phyloP scores from a whole-genome alignment of 2,113 vertebrate species.

The Ictalurus punctatus region DNA sequence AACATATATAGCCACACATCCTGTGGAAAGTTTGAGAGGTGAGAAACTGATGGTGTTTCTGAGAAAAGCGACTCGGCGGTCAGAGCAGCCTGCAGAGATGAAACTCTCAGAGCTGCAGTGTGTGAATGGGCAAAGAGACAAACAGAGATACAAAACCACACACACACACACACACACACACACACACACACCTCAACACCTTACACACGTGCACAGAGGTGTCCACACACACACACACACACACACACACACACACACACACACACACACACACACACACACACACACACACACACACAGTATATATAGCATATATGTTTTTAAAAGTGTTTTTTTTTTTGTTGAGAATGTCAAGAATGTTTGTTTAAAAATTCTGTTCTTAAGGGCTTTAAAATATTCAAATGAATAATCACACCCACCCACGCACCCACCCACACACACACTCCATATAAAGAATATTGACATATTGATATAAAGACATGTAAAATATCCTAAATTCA shows the following conservation, averaged over 20 bases:
- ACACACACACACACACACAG: not conserved
- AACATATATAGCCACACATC: slow-evolving; percentile 36
- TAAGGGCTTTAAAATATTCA: not conserved
- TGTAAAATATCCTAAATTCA: not conserved
- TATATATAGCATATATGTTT: not conserved
- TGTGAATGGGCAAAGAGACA: not conserved
- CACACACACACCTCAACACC: no score
- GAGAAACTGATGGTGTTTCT: slow-evolving; percentile 18
- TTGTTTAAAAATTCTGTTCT: not conserved
- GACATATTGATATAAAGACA: not conserved
- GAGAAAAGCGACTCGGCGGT: not conserved
- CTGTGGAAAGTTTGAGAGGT: slow-evolving; percentile 42
- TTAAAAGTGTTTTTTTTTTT: not conserved
- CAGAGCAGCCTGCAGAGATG: not conserved
- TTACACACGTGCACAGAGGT: no score
- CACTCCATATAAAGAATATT: not conserved
- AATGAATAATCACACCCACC: not conserved
- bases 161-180: not conserved
- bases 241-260: not conserved
- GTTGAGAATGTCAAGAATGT: not conserved
- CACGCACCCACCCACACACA: no score
- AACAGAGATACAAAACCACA: not conserved
- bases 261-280: not conserved
- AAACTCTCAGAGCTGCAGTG: slow-evolving; percentile 2
- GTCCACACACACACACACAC: not conserved